Evolutionary conservation across 2,113 vertebrate species (phyloP), one percentile per base, ranked within the genome.

Genomic region (Callaeas wilsoni): DNA sequence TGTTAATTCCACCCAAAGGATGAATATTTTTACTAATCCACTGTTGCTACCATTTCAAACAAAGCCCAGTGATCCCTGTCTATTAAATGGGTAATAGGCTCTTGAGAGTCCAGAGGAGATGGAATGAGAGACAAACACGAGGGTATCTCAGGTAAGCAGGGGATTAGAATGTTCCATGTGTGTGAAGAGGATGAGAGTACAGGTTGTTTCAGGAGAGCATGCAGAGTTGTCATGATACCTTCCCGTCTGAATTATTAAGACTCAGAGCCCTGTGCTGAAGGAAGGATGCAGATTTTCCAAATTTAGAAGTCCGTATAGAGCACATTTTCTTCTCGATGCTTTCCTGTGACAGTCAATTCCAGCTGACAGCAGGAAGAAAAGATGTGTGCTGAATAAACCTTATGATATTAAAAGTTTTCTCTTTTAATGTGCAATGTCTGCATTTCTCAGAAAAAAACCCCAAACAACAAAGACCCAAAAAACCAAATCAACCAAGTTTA

Each of bases 341-440:
- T 91, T 93, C 78, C 70, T 90, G 70, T 76, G 57, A 41, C 84
- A 93, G 74, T 56, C 82, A 76, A 50, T 88, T 93, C 79, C 55
- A 76, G 83, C 75, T 95, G 94, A 88, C 85, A 96, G 71, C 83
- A 90, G 92, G 83, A 87, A 92, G 78, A 95, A 93, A 82, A 89
- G 13, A 91, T 53, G 50, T 55, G 82, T 76, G 67, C 55, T 79
- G 57, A 95, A 95, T 93, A 84, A 95, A 89, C 14, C n/a, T 39
- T 60, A 52, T 44, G 39, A 44, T 59, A 50, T 22, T 64, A 75
- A 55, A 89, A 52, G n/a, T 69, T 88, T 75, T 91, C 13, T 50
- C 44, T 68, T 79, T 85, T 88, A 57, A 49, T 83, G 18, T 68
- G 62, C 62, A 76, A 17, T 33, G 20, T 46, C 53, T 92, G 49